Conservation (phyloP, 2,888 invertebrate genomes). For the Saturnia pavonia region DNA sequence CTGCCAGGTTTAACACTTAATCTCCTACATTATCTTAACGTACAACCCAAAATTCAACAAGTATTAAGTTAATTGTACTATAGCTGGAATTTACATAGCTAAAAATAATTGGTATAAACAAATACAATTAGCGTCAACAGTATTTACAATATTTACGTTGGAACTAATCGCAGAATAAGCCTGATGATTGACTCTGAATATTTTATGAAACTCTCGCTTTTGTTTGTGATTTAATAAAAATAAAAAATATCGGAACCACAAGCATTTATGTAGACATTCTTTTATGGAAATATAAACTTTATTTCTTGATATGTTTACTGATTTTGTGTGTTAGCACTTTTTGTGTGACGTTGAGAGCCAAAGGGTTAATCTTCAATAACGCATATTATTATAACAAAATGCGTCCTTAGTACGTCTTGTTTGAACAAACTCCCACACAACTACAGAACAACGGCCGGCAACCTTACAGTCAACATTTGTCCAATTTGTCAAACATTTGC, state of each 20-base stretch:
- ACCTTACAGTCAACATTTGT: neutral
- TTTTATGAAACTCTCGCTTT: slow-evolving; percentile 14
- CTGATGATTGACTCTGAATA: slow-evolving; percentile 17
- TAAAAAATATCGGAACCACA: neutral
- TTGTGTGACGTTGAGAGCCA: too few species aligned
- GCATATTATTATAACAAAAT: neutral
- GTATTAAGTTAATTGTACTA: neutral
- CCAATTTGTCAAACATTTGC: neutral
- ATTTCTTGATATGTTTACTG: too few species aligned
- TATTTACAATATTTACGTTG: slow-evolving; percentile 7
- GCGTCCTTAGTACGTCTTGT: neutral
- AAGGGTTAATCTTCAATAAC: neutral
- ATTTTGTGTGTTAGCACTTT: too few species aligned
- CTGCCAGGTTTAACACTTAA: too few species aligned
- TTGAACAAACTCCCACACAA: neutral
- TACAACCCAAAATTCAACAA: too few species aligned
- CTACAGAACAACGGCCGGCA: neutral
- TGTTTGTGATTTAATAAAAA: neutral
- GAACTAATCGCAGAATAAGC: slow-evolving; percentile 10
- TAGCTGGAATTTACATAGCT: neutral
- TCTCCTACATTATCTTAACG: too few species aligned
- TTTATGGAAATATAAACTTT: too few species aligned
- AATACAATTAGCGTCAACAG: neutral
- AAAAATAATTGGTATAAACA: neutral
- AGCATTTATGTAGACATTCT: too few species aligned